Percentiles rank a stretch among this genome's conserved stretches.
phyloP scores from a whole-genome alignment of 2,797 vertebrate genomes.

The Mormyrus proboscirostris region DNA sequence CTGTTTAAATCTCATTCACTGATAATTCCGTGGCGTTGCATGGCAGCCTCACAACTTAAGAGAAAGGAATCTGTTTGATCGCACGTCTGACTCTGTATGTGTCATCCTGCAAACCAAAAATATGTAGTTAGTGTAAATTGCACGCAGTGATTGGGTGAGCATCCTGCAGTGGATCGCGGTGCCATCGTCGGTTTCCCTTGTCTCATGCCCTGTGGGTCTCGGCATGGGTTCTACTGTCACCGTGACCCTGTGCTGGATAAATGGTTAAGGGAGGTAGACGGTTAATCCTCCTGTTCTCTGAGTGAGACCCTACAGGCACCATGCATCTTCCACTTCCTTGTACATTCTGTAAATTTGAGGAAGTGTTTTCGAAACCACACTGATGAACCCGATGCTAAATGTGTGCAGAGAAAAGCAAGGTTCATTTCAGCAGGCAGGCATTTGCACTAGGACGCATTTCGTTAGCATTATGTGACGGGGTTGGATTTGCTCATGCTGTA shows the following conservation, averaged over 20 bases:
- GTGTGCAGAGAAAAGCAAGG: neutral
- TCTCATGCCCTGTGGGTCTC: neutral
- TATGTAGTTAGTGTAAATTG: neutral
- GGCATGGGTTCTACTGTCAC: neutral
- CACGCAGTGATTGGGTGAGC: neutral
- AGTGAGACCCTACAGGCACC: neutral
- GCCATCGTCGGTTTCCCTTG: neutral
- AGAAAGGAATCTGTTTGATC: neutral
- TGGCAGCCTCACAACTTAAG: neutral
- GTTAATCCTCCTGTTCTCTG: neutral
- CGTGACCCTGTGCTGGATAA: neutral
- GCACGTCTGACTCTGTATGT: neutral
- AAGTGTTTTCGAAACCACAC: neutral
- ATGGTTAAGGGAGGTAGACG: neutral
- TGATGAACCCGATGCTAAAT: neutral
- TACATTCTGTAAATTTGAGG: conserved; percentile 5
- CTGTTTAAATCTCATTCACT: neutral
- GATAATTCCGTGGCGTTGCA: neutral
- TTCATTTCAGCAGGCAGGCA: neutral
- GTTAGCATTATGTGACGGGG: neutral
- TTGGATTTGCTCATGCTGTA: neutral
- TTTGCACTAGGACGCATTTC: neutral
- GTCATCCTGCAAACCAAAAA: neutral
- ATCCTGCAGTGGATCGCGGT: neutral
- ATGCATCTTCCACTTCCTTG: neutral